phyloP scores from a whole-genome alignment of 2,888 invertebrate species.

The Pocota personata region DNA sequence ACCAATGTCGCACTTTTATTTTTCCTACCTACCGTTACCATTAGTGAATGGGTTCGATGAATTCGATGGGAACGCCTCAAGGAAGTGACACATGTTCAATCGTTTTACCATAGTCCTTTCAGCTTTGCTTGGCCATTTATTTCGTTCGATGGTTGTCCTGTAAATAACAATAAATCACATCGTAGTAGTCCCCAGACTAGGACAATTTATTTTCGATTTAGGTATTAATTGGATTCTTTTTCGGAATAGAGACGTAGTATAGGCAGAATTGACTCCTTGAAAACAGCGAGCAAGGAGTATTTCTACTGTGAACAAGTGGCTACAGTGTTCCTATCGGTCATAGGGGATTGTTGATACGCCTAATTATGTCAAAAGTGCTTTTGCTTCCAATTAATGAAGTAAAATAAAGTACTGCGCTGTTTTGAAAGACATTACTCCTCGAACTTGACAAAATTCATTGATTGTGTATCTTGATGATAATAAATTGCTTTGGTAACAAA shows the following conservation, averaged over 20 bases:
- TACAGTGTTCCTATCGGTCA: background rate
- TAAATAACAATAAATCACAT: background rate
- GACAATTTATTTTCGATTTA: background rate
- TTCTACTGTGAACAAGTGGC: background rate
- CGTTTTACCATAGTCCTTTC: background rate
- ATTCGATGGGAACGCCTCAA: background rate
- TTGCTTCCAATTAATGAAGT: too few species aligned
- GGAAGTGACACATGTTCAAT: background rate
- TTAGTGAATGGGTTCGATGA: background rate
- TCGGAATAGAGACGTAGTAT: background rate
- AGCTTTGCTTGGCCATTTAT: background rate
- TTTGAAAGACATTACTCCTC: too few species aligned
- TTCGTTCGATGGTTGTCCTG: background rate
- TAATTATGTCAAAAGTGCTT: background rate
- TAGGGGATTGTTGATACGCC: background rate
- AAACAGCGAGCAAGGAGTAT: background rate
- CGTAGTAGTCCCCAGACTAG: background rate
- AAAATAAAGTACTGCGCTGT: too few species aligned
- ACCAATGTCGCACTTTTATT: background rate
- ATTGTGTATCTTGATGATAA: too few species aligned
- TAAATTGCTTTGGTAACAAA: too few species aligned
- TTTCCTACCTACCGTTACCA: background rate
- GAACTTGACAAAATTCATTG: too few species aligned
- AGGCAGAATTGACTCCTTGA: background rate
- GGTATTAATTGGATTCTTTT: background rate